Percentiles rank a stretch among this genome's conserved stretches.
phyloP scores from a whole-genome alignment of 2,797 vertebrate genomes.

The Echiichthys vipera region DNA sequence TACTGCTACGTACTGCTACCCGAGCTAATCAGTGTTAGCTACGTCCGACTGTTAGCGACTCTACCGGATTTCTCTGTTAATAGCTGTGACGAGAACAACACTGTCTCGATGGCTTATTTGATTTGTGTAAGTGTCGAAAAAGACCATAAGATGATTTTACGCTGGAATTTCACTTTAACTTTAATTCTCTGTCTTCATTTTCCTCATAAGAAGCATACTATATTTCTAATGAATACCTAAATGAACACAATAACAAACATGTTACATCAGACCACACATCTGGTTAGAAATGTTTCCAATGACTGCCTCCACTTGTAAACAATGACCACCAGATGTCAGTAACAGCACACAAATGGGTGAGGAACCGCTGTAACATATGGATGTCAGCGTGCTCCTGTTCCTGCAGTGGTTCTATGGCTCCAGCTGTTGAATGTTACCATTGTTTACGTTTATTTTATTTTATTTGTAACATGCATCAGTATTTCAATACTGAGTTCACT shows the following conservation, averaged over 20 bases:
- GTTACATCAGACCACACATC: background rate
- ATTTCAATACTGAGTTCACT: background rate
- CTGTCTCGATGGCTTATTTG: too few relatives aligned
- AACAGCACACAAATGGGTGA: background rate
- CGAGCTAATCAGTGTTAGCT: too few relatives aligned
- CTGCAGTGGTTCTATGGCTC: background rate
- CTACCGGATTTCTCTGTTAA: too few relatives aligned
- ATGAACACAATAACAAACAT: too few relatives aligned
- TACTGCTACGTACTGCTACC: too few relatives aligned
- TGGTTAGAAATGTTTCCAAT: background rate
- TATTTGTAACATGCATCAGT: background rate
- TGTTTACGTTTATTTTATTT: too few relatives aligned
- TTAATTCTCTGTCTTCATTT: background rate
- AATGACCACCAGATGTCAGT: slow-evolving; percentile 40
- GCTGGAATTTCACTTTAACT: too few relatives aligned
- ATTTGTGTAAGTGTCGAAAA: too few relatives aligned
- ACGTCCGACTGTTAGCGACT: too few relatives aligned
- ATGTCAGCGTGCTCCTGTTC: background rate
- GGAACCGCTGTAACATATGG: background rate
- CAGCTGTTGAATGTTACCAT: background rate
- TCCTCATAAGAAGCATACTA: background rate
- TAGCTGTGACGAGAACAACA: too few relatives aligned
- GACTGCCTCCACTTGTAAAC: background rate
- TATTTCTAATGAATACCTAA: background rate
- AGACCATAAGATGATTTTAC: too few relatives aligned